Evolutionary conservation across 2,888 invertebrate genomes (phyloP).

Genomic region (Diaprepes abbreviatus): DNA sequence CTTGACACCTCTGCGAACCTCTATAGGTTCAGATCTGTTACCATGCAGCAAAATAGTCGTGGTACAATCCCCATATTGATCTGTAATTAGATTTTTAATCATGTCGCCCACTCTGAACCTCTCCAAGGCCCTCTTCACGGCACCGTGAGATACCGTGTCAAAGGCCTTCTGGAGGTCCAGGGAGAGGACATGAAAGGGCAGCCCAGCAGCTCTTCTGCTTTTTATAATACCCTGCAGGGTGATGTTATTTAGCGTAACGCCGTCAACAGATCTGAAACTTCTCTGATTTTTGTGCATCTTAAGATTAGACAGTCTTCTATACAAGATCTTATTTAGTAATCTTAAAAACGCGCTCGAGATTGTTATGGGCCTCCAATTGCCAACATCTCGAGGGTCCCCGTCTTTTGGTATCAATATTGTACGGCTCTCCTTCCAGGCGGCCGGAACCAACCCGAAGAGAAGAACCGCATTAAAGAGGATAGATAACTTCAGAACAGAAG

Average conservation of each 20-base stretch:
- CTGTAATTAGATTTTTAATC: not conserved
- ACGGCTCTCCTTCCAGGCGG: not conserved
- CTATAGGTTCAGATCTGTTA: conserved; percentile 30
- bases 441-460: not conserved
- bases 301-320: not conserved
- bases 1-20: conserved; percentile 57
- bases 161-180: conserved; percentile 52
- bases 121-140: conserved; percentile 42
- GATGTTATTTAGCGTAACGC: not conserved
- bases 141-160: conserved; percentile 49
- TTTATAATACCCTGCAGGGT: not conserved
- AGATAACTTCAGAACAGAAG: not conserved
- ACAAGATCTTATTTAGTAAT: not conserved
- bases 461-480: not conserved
- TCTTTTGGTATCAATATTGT: not conserved
- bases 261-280: not conserved
- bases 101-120: conserved; percentile 34
- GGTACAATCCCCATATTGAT: not conserved
- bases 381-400: not conserved
- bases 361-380: not conserved
- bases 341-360: not conserved
- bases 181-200: conserved; percentile 22
- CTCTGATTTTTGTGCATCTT: not conserved
- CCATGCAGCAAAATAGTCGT: conserved; percentile 38
- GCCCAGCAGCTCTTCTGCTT: not conserved